Base-by-base conservation (phyloP, 2,888 invertebrate genomes). In the Ormyrus pomaceus region DNA sequence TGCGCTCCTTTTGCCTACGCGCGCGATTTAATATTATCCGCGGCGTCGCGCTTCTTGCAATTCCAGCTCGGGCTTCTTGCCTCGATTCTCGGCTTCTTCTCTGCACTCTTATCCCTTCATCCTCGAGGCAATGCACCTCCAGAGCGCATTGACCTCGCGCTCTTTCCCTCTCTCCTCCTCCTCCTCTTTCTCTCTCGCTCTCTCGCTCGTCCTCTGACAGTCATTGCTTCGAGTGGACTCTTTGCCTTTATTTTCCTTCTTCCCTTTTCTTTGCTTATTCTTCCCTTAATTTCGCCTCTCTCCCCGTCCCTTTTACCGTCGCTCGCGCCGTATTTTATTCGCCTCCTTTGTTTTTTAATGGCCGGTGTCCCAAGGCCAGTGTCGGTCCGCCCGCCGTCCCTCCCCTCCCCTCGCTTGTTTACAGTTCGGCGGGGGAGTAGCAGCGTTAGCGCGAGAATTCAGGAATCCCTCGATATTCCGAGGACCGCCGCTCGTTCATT, bases 111-210 rank as follows among this genome's bases (percentile, higher is more conserved):
- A 77, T 77, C 82, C 81, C 68, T 79, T 82, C 83, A 82, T 83
- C 86, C 87, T 85, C 85, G 85, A 88, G 90, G 89, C 90, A 89
- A 89, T 89, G 90, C 87, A 89, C 90, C 83, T 73, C 61, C 62
- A 61, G 59, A 84, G 89, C 86, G 83, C 89, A 83, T 89, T 89
- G 90, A 90, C 89, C 87, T 82, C 86, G 62, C 80, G 13, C 73
- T 48, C 7, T 58, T 55, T 50, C 19, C 56, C 64, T 59, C 68
- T 73, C 66, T 74, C 65, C 65, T 69, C 70, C 72, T 76, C 68
- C 53, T 48, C 56, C 62, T 62, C 53, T 46, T 62, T 55, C 76
- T 69, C 80, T 80, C 58, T 53, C 55, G 11, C 50, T 46, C 70
- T 68, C 65, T 71, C 76, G 34, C 65, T 71, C 76, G 34, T 80